phyloP scores from a whole-genome alignment of 1,140 invertebrate genomes.

The Dreissena polymorpha region DNA sequence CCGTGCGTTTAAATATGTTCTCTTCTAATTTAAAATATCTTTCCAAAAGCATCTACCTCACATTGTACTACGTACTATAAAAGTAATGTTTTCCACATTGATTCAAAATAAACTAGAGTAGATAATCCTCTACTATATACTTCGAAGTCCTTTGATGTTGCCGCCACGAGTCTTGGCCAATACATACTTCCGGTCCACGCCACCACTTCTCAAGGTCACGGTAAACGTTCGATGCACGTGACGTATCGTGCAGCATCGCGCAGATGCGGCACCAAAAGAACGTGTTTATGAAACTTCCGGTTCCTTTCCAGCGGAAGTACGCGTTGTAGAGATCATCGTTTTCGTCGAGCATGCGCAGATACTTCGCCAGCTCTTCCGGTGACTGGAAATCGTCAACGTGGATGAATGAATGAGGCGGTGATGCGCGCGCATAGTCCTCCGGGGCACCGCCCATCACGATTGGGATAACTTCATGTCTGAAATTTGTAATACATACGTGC shows the following conservation, averaged over 20 bases:
- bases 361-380: conserved; percentile 92
- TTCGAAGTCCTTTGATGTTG: too few species aligned
- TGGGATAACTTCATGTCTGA: conserved; percentile 79
- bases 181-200: conserved; percentile 68
- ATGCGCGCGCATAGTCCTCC: conserved; percentile 77
- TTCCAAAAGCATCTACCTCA: too few species aligned
- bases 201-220: conserved; percentile 70
- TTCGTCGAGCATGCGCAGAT: conserved; percentile 84
- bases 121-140: too few species aligned
- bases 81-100: too few species aligned
- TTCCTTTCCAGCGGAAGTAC: conserved; percentile 79
- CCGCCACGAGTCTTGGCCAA: conserved; percentile 67
- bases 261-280: conserved; percentile 97
- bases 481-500: too few species aligned
- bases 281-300: conserved; percentile 73
- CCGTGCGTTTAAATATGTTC: too few species aligned
- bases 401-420: conserved; percentile 89
- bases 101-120: too few species aligned
- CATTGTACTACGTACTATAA: too few species aligned
- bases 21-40: too few species aligned
- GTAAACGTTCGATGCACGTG: conserved; percentile 46
- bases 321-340: conserved; percentile 77
- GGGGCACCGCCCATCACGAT: conserved; percentile 82
- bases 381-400: conserved; percentile 97
- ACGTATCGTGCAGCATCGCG: conserved; percentile 80